These are phyloP conservation scores for Drosophila meridiana DNA, from an alignment of 2,888 invertebrate genomes.

Conservation along the genomic window DNA sequence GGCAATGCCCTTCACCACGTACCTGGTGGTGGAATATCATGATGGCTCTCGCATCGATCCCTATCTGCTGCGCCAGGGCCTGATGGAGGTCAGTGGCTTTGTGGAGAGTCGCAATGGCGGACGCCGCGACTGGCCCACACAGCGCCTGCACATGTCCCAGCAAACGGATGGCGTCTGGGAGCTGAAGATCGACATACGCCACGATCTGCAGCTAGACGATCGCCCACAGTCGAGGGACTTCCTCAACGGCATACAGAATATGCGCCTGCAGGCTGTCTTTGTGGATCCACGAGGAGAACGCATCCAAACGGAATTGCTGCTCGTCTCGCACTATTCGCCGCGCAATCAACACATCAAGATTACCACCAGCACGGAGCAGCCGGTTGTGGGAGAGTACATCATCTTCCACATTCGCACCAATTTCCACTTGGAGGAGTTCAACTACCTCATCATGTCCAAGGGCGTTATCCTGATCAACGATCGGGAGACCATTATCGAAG, in stretches of 20 bases:
- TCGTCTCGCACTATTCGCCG: slow-evolving; percentile 93
- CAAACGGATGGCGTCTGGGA: slow-evolving; percentile 93
- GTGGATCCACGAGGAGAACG: slow-evolving; percentile 88
- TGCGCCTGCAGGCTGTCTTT: slow-evolving; percentile 86
- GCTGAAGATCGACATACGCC: slow-evolving; percentile 90
- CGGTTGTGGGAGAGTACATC: slow-evolving; percentile 96
- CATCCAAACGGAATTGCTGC: slow-evolving; percentile 89
- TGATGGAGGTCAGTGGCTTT: slow-evolving; percentile 89
- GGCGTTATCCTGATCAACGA: slow-evolving; percentile 94
- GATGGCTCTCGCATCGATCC: slow-evolving; percentile 93
- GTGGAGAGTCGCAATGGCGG: slow-evolving; percentile 88
- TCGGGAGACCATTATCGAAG: slow-evolving; percentile 92
- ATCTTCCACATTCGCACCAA: slow-evolving; percentile 97
- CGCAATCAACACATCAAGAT: slow-evolving; percentile 93
- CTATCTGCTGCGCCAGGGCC: slow-evolving; percentile 88
- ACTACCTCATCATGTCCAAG: slow-evolving; percentile 96
- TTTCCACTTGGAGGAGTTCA: slow-evolving; percentile 94
- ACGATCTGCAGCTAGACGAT: slow-evolving; percentile 87
- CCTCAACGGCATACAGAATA: slow-evolving; percentile 88
- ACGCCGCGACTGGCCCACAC: slow-evolving; percentile 88
- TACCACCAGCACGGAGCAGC: slow-evolving; percentile 91
- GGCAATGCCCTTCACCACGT: slow-evolving; percentile 94
- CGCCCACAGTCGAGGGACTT: slow-evolving; percentile 87
- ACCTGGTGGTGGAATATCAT: slow-evolving; percentile 95
- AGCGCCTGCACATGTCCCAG: slow-evolving; percentile 88